Evolutionary conservation across 2,888 invertebrate genomes (phyloP), one percentile per base, ranked within the genome.

Genomic region (Apotomis turbidana): DNA sequence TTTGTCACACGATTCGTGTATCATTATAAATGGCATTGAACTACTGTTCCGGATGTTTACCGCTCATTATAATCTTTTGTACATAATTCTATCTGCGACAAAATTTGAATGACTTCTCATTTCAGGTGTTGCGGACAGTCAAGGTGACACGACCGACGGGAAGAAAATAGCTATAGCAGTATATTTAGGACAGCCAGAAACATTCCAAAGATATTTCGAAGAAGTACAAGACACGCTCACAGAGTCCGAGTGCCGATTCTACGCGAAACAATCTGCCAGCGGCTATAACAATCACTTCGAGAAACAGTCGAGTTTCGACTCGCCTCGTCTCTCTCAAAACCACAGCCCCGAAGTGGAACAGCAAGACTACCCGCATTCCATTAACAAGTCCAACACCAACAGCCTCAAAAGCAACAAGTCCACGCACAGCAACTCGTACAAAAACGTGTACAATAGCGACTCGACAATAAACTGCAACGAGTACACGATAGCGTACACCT

Each of bases 151-250:
- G 68, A 96, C 96, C 0, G 97, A 97, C 79, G 97, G 98, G 68
- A 98, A 98, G 90, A 95, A 97, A 83, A 97, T 98, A 76, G 96
- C 97, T 55, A 97, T 98, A 74, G 96, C 97, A 3, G 97, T 98
- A 60, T 97, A 97, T 83, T 93, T 98, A 74, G 98, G 98, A 12
- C 96, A 96, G 81, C 96, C 97, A 15, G 97, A 97, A 81, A 96
- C 96, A 81, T 97, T 96, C 90, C 91, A 91, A 81, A 95, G 95
- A 89, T 96, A 95, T 85, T 94, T 95, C 78, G 95, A 95, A 84
- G 95, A 95, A 83, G 93, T 95, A 69, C 94, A 95, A 81, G 95
- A 95, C 76, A 94, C 95, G 62, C 94, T 96, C 59, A 95, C 95
- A 5, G 95, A 95, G 79, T 95, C 95, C 79, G 91, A 95, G 85